Evolutionary conservation across 2,888 invertebrate species (phyloP).

Genomic region (Neoascia interrupta): DNA sequence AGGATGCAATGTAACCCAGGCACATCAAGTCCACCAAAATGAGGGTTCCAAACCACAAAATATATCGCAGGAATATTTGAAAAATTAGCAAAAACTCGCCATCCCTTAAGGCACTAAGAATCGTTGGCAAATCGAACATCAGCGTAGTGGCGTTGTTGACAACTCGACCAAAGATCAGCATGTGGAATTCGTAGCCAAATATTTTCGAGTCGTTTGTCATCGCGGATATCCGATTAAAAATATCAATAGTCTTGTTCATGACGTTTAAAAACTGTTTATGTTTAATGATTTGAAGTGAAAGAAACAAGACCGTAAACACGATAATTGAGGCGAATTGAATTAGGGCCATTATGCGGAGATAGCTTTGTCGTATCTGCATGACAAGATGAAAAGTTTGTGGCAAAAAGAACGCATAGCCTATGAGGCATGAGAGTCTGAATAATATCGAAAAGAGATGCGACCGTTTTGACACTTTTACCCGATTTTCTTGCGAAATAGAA

Average conservation of each 20-base stretch:
- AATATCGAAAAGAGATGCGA: neutral
- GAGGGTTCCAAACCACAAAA: neutral
- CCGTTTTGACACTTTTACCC: neutral
- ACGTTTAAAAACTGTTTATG: conserved; percentile 5
- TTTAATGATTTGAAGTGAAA: neutral
- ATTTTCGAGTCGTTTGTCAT: neutral
- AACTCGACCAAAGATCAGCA: neutral
- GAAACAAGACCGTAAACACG: neutral
- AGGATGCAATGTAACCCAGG: conserved; percentile 4
- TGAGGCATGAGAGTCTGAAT: neutral
- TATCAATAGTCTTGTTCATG: conserved; percentile 9
- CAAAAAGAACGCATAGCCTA: neutral
- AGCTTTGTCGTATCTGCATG: neutral
- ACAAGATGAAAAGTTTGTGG: neutral
- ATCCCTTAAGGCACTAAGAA: neutral
- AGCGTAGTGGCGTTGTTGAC: neutral
- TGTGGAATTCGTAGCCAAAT: neutral
- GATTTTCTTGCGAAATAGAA: neutral
- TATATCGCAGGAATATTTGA: neutral
- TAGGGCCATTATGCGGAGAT: neutral
- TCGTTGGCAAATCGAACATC: neutral
- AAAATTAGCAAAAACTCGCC: neutral
- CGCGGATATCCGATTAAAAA: conserved; percentile 13
- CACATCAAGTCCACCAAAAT: neutral
- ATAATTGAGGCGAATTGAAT: neutral